These are phyloP conservation scores for Apodemia mormo DNA, from an alignment of 2,888 invertebrate species.

Conservation along the genomic window DNA sequence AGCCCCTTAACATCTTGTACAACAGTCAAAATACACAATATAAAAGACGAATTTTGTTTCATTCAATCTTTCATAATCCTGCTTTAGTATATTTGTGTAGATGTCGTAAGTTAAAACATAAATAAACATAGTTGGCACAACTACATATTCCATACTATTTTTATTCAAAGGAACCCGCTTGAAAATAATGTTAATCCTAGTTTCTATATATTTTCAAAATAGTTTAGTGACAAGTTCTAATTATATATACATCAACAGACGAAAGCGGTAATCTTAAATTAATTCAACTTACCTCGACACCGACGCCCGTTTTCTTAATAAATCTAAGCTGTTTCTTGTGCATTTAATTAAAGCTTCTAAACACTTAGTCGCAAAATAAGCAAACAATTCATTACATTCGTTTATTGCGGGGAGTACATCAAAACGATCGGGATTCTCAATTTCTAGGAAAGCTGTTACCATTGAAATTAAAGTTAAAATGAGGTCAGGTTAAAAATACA, in stretches of 20 bases:
- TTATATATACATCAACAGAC: not conserved
- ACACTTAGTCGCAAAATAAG: constrained; percentile 89
- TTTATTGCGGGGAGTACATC: constrained; percentile 83
- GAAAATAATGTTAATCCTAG: too few relatives aligned
- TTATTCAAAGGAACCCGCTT: too few relatives aligned
- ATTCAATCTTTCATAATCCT: too few relatives aligned
- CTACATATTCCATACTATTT: too few relatives aligned
- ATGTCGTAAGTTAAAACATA: too few relatives aligned
- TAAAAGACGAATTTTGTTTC: too few relatives aligned
- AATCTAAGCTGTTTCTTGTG: constrained; percentile 87
- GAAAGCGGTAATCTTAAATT: not conserved
- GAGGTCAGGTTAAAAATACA: not conserved
- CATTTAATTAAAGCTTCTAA: constrained; percentile 88
- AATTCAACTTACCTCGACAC: constrained; percentile 58
- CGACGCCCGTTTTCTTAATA: constrained; percentile 83
- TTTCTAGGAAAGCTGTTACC: constrained; percentile 82
- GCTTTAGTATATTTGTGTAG: too few relatives aligned
- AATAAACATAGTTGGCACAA: too few relatives aligned
- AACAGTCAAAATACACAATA: too few relatives aligned
- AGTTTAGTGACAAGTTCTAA: not conserved
- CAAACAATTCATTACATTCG: constrained; percentile 91
- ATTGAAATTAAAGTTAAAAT: not conserved
- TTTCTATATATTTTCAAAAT: too few relatives aligned
- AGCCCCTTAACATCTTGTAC: too few relatives aligned
- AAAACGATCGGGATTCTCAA: constrained; percentile 82